Evolutionary conservation across 1,140 invertebrate species (phyloP).

Genomic region (Eubasilissa regina): DNA sequence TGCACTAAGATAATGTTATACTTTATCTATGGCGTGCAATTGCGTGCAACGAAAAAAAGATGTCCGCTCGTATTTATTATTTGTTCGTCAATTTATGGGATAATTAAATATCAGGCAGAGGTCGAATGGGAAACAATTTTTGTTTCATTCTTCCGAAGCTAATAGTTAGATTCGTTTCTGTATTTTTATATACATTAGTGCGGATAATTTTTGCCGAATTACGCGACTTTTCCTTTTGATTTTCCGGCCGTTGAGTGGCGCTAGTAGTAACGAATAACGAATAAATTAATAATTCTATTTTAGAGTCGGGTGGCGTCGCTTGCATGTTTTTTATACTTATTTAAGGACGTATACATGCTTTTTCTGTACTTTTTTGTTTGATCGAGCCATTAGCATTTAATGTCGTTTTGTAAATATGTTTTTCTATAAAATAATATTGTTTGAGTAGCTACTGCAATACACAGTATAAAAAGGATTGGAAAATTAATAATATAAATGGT

Average conservation of each 20-base stretch:
- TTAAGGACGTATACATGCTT: background rate
- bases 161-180: background rate
- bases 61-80: constrained; percentile 11
- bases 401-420: too few relatives aligned
- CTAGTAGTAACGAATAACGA: constrained; percentile 27
- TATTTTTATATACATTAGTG: background rate
- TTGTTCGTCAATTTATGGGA: background rate
- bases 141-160: constrained; percentile 11
- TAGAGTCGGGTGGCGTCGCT: background rate
- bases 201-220: background rate
- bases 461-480: too few relatives aligned
- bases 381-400: too few relatives aligned
- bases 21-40: background rate
- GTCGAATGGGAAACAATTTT: constrained; percentile 15
- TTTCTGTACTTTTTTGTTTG: constrained; percentile 1
- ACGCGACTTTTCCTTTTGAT: constrained; percentile 19
- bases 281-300: constrained; percentile 30
- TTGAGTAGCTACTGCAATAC: too few relatives aligned
- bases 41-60: background rate
- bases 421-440: too few relatives aligned
- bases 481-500: too few relatives aligned
- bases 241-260: constrained; percentile 30
- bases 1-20: background rate
- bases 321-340: constrained; percentile 23
- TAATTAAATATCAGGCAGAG: constrained; percentile 39